These are phyloP conservation scores for Melanotaenia parkinsoni DNA, from an alignment of 2,797 vertebrate genomes.

Conservation along the genomic window DNA sequence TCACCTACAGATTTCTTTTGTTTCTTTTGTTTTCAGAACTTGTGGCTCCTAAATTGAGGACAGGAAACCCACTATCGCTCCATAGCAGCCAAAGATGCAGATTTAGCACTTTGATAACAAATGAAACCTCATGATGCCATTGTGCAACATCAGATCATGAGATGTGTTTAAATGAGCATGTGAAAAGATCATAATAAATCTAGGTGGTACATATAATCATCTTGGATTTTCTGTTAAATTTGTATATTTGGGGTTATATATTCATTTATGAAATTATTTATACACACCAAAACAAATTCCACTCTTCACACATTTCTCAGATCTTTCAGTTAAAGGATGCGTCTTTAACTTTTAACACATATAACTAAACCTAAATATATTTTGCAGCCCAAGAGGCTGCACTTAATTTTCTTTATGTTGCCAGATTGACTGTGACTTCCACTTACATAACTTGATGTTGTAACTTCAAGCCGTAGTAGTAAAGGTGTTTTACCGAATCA, in stretches of 20 bases:
- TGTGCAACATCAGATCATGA: neutral
- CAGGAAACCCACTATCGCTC: constrained; percentile 68
- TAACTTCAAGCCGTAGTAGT: constrained; percentile 28
- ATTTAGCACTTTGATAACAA: constrained; percentile 43
- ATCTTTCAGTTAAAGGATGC: neutral
- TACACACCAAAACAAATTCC: constrained; percentile 28
- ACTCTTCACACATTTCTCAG: constrained; percentile 20
- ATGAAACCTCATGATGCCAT: constrained; percentile 11
- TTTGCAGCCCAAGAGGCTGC: constrained; percentile 5
- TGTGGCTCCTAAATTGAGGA: constrained; percentile 67
- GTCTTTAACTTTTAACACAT: constrained; percentile 25
- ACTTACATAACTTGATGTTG: constrained; percentile 38
- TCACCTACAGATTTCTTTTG: neutral
- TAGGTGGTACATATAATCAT: constrained; percentile 23
- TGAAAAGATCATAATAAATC: constrained; percentile 1
- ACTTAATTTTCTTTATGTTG: neutral
- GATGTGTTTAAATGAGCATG: constrained; percentile 24
- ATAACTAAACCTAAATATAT: constrained; percentile 17
- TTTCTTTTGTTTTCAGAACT: constrained; percentile 2
- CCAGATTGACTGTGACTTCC: constrained; percentile 23
- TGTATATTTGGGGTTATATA: constrained; percentile 44
- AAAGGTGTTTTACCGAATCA: constrained; percentile 52
- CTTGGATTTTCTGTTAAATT: constrained; percentile 37
- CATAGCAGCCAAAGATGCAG: constrained; percentile 36
- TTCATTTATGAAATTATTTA: constrained; percentile 15